Base-by-base conservation (phyloP, 2,888 invertebrate genomes). In the Bursaphelenchus okinawaensis region DNA sequence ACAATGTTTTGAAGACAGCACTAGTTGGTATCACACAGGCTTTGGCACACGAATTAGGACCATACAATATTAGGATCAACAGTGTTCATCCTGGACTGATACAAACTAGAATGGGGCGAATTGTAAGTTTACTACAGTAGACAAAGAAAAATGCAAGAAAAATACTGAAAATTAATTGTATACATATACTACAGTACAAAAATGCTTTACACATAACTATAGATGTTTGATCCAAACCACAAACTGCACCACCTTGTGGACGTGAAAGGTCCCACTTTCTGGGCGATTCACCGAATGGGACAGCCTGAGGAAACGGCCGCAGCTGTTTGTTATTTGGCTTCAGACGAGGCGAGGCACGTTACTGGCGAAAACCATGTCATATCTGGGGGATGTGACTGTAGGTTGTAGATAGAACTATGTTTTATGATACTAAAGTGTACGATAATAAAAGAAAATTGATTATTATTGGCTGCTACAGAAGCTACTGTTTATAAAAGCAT, bases 31-130 rank as follows among this genome's bases (percentile, higher is more conserved):
- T 96, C 55, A 90, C 90, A 0, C 92, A 91, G 86, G 89, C 89
- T 7, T 28, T 90, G 26, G 88, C 91, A 2, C 85, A 86, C 67
- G 90, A 91, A 82, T 85, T 91, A 40, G 90, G 89, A 0, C 75
- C 85, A 7, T 89, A 90, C 69, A 91, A 91, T 71, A 92, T 95
- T 72, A 87, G 93, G 73, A 92, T 95, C 0, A 96, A 96, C 84
- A 90, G 90, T 78, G 87, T 96, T 40, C 92, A 93, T 19, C 94
- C 96, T 23, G 96, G 96, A 54, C 85, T 95, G 51, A 89, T 96
- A 57, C 87, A 89, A 77, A 98, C 95, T 0, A 91, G 90, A 81
- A 95, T 98, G 86, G 90, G 93, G 73, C 24, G 51, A 51, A 31
- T 27, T 57, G 67, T 68, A 19, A 26, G 67, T n/a, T n/a, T 3